These are phyloP conservation scores for Dinomys branickii DNA, from an alignment of 2,113 vertebrate genomes.

Conservation along the genomic window DNA sequence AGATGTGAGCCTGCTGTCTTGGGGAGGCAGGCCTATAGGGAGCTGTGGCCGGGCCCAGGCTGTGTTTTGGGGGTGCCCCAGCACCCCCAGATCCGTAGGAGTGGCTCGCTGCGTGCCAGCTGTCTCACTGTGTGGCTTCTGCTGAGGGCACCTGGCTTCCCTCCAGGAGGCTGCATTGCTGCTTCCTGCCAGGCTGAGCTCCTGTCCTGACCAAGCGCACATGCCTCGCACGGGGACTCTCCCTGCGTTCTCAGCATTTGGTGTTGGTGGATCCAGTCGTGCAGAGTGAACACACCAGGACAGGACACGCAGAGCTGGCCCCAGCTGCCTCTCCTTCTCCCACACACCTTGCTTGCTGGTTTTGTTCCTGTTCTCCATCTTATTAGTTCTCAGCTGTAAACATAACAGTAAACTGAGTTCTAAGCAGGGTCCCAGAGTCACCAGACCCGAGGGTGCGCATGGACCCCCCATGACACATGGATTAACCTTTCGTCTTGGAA, in stretches of 20 bases:
- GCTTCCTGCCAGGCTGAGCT: neutral
- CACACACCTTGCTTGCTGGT: neutral
- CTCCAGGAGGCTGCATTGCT: neutral
- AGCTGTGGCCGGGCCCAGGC: neutral
- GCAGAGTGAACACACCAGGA: rapidly evolving
- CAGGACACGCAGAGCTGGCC: rapidly evolving
- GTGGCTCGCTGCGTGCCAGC: neutral
- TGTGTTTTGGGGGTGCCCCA: neutral
- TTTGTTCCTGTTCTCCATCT: neutral
- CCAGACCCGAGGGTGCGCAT: rapidly evolving
- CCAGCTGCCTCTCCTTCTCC: neutral
- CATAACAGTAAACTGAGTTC: neutral
- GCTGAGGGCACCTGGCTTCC: neutral
- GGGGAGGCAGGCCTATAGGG: neutral
- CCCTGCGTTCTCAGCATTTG: no score
- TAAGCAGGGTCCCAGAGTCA: neutral
- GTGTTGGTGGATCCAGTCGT: neutral
- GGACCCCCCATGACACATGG: rapidly evolving
- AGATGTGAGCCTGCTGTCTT: neutral
- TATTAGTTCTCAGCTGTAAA: neutral
- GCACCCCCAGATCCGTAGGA: neutral
- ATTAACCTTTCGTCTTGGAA: neutral
- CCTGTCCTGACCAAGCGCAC: neutral
- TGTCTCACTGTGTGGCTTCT: neutral
- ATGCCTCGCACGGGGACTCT: neutral